Evolutionary conservation across 2,113 vertebrate species (phyloP).

Genomic region (Sigmodon hispidus): DNA sequence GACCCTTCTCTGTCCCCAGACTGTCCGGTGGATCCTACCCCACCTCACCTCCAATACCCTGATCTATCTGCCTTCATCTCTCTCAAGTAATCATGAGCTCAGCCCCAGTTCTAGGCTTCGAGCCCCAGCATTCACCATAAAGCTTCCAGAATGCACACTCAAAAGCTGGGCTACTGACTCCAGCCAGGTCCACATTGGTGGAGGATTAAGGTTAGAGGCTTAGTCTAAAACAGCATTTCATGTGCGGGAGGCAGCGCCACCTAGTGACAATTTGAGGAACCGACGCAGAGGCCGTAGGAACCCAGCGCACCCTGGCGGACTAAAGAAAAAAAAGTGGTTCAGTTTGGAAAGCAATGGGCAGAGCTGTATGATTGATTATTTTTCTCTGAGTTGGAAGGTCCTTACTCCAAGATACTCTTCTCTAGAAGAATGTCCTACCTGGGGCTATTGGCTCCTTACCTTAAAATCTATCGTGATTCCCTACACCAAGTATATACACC

Average conservation of each 20-base stretch:
- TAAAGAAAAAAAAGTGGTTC: background rate
- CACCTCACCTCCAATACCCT: background rate
- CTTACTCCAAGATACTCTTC: background rate
- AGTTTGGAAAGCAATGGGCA: background rate
- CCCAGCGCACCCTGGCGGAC: background rate
- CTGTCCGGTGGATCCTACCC: accelerated
- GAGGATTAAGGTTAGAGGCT: background rate
- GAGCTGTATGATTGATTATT: background rate
- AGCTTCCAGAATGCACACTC: background rate
- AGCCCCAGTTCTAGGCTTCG: background rate
- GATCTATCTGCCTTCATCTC: background rate
- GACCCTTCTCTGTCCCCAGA: background rate
- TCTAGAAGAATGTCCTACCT: background rate
- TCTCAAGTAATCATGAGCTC: background rate
- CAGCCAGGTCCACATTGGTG: too few relatives aligned
- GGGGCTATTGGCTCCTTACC: background rate
- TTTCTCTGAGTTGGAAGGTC: background rate
- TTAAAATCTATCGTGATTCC: background rate
- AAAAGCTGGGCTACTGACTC: background rate
- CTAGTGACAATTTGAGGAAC: slow-evolving; percentile 43
- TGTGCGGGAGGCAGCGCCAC: slow-evolving; percentile 49
- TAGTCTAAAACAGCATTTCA: background rate
- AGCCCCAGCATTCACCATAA: background rate
- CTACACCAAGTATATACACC: background rate
- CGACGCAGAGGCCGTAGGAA: background rate